These are phyloP conservation scores for Patella depressa DNA, from an alignment of 2,888 invertebrate genomes.

Conservation along the genomic window DNA sequence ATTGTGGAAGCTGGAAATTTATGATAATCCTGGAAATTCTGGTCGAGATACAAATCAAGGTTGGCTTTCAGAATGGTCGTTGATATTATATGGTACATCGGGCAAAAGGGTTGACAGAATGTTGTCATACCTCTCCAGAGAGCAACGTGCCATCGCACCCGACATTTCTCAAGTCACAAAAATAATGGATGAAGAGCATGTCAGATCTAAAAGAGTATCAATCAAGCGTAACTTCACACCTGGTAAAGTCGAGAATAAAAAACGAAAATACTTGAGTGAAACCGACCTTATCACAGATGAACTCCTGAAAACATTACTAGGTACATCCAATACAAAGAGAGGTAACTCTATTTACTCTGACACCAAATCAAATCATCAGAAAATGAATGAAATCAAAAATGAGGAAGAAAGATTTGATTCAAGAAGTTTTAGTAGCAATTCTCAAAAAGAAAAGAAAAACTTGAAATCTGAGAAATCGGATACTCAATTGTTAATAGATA, in stretches of 20 bases:
- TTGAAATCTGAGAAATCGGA: background rate
- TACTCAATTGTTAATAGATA: background rate
- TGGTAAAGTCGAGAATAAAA: conserved; percentile 9
- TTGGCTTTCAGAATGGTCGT: conserved; percentile 29
- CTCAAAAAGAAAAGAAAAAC: background rate
- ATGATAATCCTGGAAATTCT: conserved; percentile 40
- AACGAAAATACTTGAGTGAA: background rate
- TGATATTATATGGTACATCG: conserved; percentile 37
- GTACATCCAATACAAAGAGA: background rate
- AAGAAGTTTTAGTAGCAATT: background rate
- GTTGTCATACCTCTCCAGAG: background rate
- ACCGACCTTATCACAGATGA: background rate
- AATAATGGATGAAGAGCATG: conserved; percentile 42
- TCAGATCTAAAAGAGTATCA: conserved; percentile 33
- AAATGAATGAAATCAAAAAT: background rate
- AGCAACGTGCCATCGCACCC: conserved; percentile 33
- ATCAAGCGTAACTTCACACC: conserved; percentile 33
- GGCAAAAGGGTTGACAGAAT: conserved; percentile 23
- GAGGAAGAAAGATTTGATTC: background rate
- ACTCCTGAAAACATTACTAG: conserved; percentile 5
- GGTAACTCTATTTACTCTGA: no score
- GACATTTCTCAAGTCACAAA: conserved; percentile 28
- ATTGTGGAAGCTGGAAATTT: conserved; percentile 60
- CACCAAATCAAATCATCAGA: background rate
- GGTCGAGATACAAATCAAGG: conserved; percentile 19